Evolutionary conservation across 2,113 vertebrate species (phyloP), one percentile per base, ranked within the genome.

Genomic region (Pygoscelis antarcticus): DNA sequence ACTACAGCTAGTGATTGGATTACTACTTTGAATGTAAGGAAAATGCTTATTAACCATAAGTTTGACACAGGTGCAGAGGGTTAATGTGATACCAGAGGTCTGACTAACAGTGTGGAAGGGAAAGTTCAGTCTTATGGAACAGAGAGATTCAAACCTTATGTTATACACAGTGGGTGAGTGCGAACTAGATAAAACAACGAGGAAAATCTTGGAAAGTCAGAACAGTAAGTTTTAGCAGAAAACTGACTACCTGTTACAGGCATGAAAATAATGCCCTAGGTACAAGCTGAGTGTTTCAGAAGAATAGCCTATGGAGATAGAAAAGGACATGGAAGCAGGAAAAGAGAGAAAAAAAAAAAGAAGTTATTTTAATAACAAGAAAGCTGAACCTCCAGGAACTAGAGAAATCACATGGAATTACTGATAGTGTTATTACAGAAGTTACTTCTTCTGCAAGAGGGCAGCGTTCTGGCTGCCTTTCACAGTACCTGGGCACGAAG

Each of bases 351-450:
- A 9, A 44, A 82, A 58, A 8, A 3, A 19, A 34, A 21, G 2
- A 77, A 20, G 4, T 20, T 3, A 89, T 87, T 90, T 44, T 29
- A 58, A 77, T 66, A 49, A 46, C 26, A 87, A 66, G 47, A 80
- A 90, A 90, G 27, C 7, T 26, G 30, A 89, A 77, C 29, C 27
- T 92, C 42, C 12, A n/a, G 17, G 11, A 93, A 51, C 25, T 42
- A 62, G 38, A 85, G 32, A 95, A 87, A 90, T 62, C 29, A 29
- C 1, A 1, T 9, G 32, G 54, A 42, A 66, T 62, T 88, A 61
- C 49, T 69, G n/a, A 57, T 29, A 80, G 4, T 0, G 0, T 46
- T 66, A 72, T n/a, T 72, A 65, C 8, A n/a, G 42, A 78, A 75
- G 21, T n/a, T 64, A 55, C 26, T 62, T 42, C 42, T 44, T 29